phyloP scores from a whole-genome alignment of 2,888 invertebrate genomes.

The Resseliella maxima region DNA sequence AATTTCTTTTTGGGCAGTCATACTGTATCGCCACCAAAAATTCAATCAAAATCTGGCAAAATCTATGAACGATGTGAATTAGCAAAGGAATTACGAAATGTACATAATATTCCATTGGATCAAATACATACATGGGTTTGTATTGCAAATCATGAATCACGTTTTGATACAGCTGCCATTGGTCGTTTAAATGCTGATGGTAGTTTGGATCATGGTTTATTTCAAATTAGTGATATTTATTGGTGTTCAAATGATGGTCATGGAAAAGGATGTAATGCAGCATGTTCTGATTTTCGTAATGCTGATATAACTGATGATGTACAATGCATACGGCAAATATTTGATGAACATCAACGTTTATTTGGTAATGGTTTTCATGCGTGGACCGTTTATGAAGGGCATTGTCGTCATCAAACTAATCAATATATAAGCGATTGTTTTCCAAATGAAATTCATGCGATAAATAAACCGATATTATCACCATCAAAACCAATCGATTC shows the following conservation, averaged over 20 bases:
- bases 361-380: slow-evolving; percentile 76
- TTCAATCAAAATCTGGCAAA: background rate
- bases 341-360: slow-evolving; percentile 74
- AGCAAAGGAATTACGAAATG: slow-evolving; percentile 72
- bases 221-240: slow-evolving; percentile 78
- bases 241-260: slow-evolving; percentile 72
- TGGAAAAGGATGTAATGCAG: slow-evolving; percentile 73
- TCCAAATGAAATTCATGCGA: slow-evolving; percentile 59
- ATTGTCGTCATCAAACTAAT: slow-evolving; percentile 71
- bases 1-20: background rate
- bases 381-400: slow-evolving; percentile 72
- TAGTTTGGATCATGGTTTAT: slow-evolving; percentile 77
- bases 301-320: slow-evolving; percentile 78
- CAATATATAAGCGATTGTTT: slow-evolving; percentile 71
- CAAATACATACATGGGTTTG: slow-evolving; percentile 77
- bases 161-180: slow-evolving; percentile 74
- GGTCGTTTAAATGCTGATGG: slow-evolving; percentile 68
- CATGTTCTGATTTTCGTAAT: slow-evolving; percentile 74
- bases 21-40: too few relatives aligned
- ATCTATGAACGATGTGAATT: slow-evolving; percentile 74
- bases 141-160: slow-evolving; percentile 78
- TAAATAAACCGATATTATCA: background rate
- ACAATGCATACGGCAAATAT: slow-evolving; percentile 73
- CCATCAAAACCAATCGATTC: background rate
- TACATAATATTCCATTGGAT: slow-evolving; percentile 70